Conservation (phyloP, 2,113 vertebrate species). For the Malaclemys terrapin region DNA sequence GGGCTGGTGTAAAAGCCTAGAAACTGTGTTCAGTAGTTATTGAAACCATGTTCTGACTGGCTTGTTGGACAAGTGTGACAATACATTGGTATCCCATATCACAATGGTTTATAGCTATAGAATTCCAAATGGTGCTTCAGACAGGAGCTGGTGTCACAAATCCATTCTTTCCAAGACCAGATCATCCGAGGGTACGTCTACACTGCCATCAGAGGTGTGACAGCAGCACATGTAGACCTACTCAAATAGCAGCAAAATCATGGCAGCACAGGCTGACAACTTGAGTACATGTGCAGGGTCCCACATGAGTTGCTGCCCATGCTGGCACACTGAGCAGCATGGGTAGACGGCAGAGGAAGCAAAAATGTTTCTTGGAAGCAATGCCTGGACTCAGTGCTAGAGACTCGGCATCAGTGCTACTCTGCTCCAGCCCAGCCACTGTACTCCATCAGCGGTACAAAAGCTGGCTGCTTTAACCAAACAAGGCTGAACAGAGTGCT, state of each 20-base stretch:
- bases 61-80: background rate
- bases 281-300: background rate
- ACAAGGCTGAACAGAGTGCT: background rate
- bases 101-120: background rate
- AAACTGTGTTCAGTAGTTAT: background rate
- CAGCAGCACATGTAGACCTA: background rate
- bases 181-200: background rate
- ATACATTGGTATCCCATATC: background rate
- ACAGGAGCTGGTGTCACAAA: background rate
- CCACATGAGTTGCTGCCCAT: background rate
- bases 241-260: background rate
- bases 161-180: background rate
- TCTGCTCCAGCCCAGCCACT: background rate
- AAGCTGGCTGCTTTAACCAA: background rate
- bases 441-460: background rate
- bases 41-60: background rate
- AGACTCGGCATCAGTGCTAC: accelerated
- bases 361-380: background rate
- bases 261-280: background rate
- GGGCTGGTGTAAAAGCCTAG: background rate
- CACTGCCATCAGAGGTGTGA: background rate
- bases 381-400: background rate
- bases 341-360: accelerated
- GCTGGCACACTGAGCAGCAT: background rate
- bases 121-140: background rate